Evolutionary conservation across 2,888 invertebrate species (phyloP).

Genomic region (Eutolmus rufibarbis): DNA sequence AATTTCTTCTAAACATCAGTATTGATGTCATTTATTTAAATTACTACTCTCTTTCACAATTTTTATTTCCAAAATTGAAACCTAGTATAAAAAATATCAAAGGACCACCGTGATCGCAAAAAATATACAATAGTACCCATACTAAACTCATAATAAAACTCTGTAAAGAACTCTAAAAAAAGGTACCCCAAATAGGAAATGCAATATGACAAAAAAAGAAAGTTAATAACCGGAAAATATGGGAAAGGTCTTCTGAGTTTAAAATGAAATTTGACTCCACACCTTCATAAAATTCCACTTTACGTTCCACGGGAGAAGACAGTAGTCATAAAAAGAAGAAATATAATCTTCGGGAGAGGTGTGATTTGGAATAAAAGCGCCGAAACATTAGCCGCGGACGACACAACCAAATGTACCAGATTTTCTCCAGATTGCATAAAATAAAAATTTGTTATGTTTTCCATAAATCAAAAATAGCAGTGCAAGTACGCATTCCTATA

Average conservation of each 20-base stretch:
- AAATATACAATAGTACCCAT: neutral
- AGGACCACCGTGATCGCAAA: neutral
- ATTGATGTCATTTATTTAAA: too few species aligned
- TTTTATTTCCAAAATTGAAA: neutral
- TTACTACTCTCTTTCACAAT: too few species aligned
- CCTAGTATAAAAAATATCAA: neutral
- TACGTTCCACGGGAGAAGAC: neutral
- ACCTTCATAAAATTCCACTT: neutral
- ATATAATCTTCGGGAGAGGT: neutral
- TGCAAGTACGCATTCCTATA: conserved; percentile 19
- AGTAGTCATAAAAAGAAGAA: neutral
- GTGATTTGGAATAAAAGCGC: neutral
- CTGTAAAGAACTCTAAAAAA: neutral
- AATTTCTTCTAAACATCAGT: too few species aligned
- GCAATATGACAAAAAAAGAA: neutral
- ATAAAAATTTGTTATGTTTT: conserved; percentile 27
- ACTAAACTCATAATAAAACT: neutral
- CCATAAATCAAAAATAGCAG: neutral
- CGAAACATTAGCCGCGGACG: neutral
- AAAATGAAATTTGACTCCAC: neutral
- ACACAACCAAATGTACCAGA: neutral
- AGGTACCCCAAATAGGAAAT: neutral
- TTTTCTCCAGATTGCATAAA: neutral
- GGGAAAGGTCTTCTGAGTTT: neutral
- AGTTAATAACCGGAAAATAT: neutral